Base-by-base conservation (phyloP, 2,797 vertebrate genomes). In the Enteromius anoplus region DNA sequence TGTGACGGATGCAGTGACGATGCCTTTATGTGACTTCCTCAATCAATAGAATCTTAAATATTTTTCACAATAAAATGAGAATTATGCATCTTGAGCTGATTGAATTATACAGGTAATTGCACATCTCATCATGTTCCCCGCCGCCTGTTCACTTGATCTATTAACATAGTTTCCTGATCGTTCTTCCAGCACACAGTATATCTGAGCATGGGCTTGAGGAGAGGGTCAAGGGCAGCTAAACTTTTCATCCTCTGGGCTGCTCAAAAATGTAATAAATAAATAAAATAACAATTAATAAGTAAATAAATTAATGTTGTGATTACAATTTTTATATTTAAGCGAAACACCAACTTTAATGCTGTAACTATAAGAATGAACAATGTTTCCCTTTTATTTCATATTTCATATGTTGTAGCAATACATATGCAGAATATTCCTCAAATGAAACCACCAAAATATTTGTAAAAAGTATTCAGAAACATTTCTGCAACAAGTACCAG, bases 61-160 rank as follows among this genome's bases (percentile, higher is more conserved):
- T 87, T 85, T 89, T 86, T 75, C 64, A 75, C 84, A 77, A 83
- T 89, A 84, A 87, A 88, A 86, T 34, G 81, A 81, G 75, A 84
- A 84, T 84, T 51, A 66, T 40, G 70, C 81, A 65, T 83, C 75
- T 45, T 47, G 73, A 72, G 81, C 70, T 84, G 87, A 86, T 88
- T 88, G 87, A 88, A 86, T 88, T 88, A 88, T 86, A 86, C 87
- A 88, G 87, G 81, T 88, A 88, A 86, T 86, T 88, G 81, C 87
- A 85, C 85, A 81, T 81, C 87, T 85, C 85, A 86, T 86, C 84
- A 62, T 82, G 75, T 66, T 86, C 64, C 65, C 62, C 78, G 32
- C 64, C 66, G 81, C 80, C 87, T 79, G 81, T 78, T 47, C 81
- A 62, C 73, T 84, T 85, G 85, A 86, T 88, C 81, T 88, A 88